phyloP scores from a whole-genome alignment of 2,113 vertebrate genomes.

The Nibea coibor region DNA sequence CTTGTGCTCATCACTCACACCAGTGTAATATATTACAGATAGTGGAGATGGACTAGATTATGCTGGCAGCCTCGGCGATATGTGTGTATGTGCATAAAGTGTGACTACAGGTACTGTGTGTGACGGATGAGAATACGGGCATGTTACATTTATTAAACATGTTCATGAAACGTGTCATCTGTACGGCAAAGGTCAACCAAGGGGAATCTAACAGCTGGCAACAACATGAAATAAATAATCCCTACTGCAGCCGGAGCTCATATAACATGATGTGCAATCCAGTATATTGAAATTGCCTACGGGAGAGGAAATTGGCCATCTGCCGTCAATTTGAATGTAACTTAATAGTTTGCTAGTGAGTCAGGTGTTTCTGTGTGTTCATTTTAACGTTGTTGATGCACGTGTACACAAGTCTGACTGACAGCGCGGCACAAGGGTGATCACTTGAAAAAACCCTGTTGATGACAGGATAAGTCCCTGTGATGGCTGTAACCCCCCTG shows the following conservation, averaged over 20 bases:
- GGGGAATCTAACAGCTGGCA: constrained; percentile 66
- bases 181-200: constrained; percentile 65
- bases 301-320: constrained; percentile 64
- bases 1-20: constrained; percentile 58
- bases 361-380: constrained; percentile 20
- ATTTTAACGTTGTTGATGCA: constrained; percentile 21
- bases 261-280: constrained; percentile 39
- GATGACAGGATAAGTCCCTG: not conserved
- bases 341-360: constrained; percentile 42
- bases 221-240: constrained; percentile 65
- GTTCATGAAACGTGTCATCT: constrained; percentile 53
- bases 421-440: not conserved
- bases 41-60: constrained; percentile 61
- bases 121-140: constrained; percentile 27
- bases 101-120: constrained; percentile 15
- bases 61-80: constrained; percentile 35
- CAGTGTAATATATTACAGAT: constrained; percentile 54
- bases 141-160: constrained; percentile 61
- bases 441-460: constrained; percentile 2
- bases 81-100: constrained; percentile 13
- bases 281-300: constrained; percentile 57
- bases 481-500: not conserved
- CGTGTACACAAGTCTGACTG: constrained; percentile 4
- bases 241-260: constrained; percentile 35
- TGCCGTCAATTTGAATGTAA: constrained; percentile 57